phyloP scores from a whole-genome alignment of 2,888 invertebrate genomes.

The Elaeidobius kamerunicus region DNA sequence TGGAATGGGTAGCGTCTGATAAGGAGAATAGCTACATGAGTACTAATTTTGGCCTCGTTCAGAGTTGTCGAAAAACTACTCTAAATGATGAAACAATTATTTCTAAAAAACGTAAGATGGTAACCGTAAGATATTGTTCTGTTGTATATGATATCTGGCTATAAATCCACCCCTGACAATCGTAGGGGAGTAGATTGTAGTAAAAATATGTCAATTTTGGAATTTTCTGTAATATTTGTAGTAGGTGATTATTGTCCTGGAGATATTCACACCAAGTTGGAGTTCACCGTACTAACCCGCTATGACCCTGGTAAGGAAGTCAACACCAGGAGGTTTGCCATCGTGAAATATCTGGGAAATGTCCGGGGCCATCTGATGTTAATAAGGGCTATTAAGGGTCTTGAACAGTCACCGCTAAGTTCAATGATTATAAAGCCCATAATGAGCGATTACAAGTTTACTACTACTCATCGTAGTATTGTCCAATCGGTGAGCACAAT shows the following conservation, averaged over 20 bases:
- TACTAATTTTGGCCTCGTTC: slow-evolving; percentile 32
- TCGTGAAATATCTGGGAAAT: slow-evolving; percentile 46
- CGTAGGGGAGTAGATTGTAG: neutral
- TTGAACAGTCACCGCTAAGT: slow-evolving; percentile 59
- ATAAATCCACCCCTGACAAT: too few relatives aligned
- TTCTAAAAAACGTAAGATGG: slow-evolving; percentile 15
- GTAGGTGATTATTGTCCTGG: slow-evolving; percentile 21
- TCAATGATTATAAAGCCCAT: slow-evolving; percentile 59
- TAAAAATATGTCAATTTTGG: neutral
- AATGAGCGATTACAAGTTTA: slow-evolving; percentile 48
- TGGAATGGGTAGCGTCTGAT: slow-evolving; percentile 32
- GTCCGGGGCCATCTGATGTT: slow-evolving; percentile 54
- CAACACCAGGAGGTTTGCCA: slow-evolving; percentile 35
- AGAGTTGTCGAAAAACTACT: slow-evolving; percentile 22
- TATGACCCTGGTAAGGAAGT: slow-evolving; percentile 25
- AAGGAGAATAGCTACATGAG: slow-evolving; percentile 21
- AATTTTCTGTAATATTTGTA: slow-evolving; percentile 7
- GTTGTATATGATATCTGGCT: too few relatives aligned
- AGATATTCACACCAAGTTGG: slow-evolving; percentile 24
- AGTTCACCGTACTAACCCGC: slow-evolving; percentile 31
- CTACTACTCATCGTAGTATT: slow-evolving; percentile 16
- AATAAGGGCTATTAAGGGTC: slow-evolving; percentile 61
- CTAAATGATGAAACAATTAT: neutral
- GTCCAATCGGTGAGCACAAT: slow-evolving; percentile 4
- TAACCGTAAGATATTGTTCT: neutral